These are phyloP conservation scores for Bombycilla garrulus DNA, from an alignment of 2,113 vertebrate species.

Conservation along the genomic window DNA sequence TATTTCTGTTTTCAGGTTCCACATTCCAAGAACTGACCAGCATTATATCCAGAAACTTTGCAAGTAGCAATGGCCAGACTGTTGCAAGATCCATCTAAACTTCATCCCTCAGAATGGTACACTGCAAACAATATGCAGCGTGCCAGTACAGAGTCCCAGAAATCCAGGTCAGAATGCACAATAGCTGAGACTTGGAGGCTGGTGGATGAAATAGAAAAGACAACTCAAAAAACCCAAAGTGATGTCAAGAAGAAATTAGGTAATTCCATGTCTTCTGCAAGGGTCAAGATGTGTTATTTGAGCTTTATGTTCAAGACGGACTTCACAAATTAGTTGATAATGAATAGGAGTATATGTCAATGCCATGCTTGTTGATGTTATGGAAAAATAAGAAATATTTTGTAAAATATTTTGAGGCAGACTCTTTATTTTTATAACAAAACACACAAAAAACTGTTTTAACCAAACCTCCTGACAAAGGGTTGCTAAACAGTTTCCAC, in stretches of 20 bases:
- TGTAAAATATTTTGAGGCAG: neutral
- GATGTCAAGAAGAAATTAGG: conserved; percentile 84
- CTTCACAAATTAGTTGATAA: neutral
- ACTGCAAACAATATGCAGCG: conserved; percentile 68
- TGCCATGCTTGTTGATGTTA: neutral
- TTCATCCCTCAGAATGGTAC: conserved; percentile 76
- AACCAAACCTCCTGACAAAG: neutral
- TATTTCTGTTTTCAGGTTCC: conserved; percentile 1
- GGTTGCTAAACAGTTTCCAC: neutral
- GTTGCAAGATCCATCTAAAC: conserved; percentile 68
- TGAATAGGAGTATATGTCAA: neutral
- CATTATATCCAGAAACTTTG: neutral
- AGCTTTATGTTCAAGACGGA: neutral
- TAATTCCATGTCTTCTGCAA: conserved; percentile 49
- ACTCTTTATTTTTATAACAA: neutral
- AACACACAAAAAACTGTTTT: neutral
- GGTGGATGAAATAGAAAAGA: conserved; percentile 80
- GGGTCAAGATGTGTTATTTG: neutral
- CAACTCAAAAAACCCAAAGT: conserved; percentile 78
- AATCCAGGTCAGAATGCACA: conserved; percentile 76
- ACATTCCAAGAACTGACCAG: neutral
- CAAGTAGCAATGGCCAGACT: conserved; percentile 75
- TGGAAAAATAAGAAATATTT: neutral
- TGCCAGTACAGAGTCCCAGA: conserved; percentile 71
- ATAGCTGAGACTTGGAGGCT: conserved; percentile 80